A percentile compares a stretch with the other conserved stretches of the same genome.
Evolutionary conservation across 1,140 invertebrate species (phyloP).

Genomic region (Diuraphis noxia): DNA sequence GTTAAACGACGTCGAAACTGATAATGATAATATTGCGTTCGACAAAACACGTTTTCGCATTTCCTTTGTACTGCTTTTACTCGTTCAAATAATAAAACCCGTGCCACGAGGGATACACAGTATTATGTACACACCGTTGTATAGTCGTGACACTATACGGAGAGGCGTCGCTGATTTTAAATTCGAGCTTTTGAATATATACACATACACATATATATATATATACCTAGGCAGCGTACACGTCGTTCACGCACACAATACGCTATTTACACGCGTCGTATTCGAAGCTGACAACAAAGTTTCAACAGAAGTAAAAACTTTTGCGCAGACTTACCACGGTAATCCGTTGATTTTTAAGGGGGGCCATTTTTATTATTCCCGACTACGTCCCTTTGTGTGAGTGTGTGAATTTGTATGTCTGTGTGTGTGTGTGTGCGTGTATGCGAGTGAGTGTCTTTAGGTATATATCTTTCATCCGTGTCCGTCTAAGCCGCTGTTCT

Average conservation of each 20-base stretch:
- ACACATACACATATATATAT: not conserved
- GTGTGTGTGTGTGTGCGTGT: not conserved
- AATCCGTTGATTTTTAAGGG: conserved; percentile 23
- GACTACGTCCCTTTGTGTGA: not conserved
- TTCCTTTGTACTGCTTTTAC: not conserved
- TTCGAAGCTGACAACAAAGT: not conserved
- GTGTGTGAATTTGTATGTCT: not conserved
- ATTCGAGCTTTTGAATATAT: not conserved
- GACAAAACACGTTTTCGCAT: not conserved
- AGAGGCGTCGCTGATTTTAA: not conserved
- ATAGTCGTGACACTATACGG: not conserved
- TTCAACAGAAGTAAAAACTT: conserved; percentile 41
- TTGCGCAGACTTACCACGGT: not conserved
- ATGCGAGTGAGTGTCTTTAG: not conserved
- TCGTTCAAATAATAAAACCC: not conserved
- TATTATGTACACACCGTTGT: not conserved
- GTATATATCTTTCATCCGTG: not conserved
- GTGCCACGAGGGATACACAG: not conserved
- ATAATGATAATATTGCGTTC: not conserved
- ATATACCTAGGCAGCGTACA: not conserved
- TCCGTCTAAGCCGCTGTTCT: not conserved
- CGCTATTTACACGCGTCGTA: not conserved
- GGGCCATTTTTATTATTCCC: conserved; percentile 40
- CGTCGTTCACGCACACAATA: not conserved
- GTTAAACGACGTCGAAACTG: not conserved